These are phyloP conservation scores for Melieria omissa DNA, from an alignment of 2,888 invertebrate genomes.

Conservation along the genomic window DNA sequence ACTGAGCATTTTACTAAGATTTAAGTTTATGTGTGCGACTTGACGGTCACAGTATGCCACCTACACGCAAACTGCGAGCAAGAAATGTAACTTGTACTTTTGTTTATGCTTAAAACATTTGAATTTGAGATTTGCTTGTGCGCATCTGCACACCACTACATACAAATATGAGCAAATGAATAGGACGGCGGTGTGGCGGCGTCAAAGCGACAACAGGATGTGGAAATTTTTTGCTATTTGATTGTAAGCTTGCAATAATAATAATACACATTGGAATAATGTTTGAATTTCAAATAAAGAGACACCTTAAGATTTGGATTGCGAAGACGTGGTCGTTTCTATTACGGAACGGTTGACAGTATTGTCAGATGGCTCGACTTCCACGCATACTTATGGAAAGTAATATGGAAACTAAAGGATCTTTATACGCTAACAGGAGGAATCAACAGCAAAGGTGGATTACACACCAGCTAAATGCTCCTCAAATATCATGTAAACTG, in stretches of 20 bases:
- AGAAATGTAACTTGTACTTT: constrained; percentile 4
- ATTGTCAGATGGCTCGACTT: no score
- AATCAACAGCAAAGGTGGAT: no score
- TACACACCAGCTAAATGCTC: no score
- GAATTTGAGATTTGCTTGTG: not conserved
- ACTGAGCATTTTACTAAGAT: constrained; percentile 10
- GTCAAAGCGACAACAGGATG: not conserved
- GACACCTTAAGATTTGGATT: constrained; percentile 16
- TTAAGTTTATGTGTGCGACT: constrained; percentile 30
- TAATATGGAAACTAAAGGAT: no score
- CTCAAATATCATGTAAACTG: no score
- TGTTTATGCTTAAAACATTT: not conserved
- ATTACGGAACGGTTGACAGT: not conserved
- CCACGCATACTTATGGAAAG: no score
- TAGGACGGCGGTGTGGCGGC: not conserved
- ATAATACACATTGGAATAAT: constrained; percentile 15
- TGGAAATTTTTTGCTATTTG: not conserved
- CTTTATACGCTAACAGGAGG: no score
- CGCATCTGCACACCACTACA: not conserved
- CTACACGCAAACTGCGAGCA: not conserved
- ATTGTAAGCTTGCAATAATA: constrained; percentile 17
- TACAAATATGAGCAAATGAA: constrained; percentile 17
- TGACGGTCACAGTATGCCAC: constrained; percentile 9
- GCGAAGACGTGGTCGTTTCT: not conserved
- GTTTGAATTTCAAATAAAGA: constrained; percentile 33